These are phyloP conservation scores for Tetrax tetrax DNA, from an alignment of 2,113 vertebrate species.

Conservation along the genomic window DNA sequence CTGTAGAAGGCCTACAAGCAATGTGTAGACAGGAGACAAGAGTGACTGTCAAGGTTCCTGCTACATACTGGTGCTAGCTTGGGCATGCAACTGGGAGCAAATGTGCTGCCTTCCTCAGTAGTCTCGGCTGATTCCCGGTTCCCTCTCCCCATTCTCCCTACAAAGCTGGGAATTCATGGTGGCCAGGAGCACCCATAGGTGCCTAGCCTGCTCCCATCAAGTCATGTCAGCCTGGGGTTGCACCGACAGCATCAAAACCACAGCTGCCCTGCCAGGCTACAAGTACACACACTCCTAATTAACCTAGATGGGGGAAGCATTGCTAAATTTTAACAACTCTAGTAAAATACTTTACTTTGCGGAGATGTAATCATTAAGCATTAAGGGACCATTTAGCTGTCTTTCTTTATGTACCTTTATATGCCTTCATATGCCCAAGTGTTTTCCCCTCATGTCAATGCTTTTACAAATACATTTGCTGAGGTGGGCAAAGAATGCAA, in stretches of 20 bases:
- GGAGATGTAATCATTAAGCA: neutral
- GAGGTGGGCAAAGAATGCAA: neutral
- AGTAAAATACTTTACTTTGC: neutral
- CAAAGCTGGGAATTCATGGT: neutral
- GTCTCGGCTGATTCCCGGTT: neutral
- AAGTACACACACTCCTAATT: neutral
- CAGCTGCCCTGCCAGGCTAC: neutral
- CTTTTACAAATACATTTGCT: neutral
- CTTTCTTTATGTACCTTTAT: neutral
- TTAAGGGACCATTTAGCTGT: neutral
- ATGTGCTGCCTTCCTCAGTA: neutral
- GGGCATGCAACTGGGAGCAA: neutral
- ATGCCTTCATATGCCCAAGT: neutral
- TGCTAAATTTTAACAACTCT: neutral
- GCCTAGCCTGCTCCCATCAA: neutral
- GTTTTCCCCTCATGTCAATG: neutral
- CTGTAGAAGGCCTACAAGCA: neutral
- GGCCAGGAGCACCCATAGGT: neutral
- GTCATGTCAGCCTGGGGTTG: neutral
- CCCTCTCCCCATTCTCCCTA: neutral
- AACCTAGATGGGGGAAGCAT: fast-evolving
- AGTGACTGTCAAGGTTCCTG: neutral
- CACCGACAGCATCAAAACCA: neutral
- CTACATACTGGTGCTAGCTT: neutral
- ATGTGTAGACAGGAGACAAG: neutral